phyloP scores from a whole-genome alignment of 2,888 invertebrate genomes.

The Adelognathus sp. region DNA sequence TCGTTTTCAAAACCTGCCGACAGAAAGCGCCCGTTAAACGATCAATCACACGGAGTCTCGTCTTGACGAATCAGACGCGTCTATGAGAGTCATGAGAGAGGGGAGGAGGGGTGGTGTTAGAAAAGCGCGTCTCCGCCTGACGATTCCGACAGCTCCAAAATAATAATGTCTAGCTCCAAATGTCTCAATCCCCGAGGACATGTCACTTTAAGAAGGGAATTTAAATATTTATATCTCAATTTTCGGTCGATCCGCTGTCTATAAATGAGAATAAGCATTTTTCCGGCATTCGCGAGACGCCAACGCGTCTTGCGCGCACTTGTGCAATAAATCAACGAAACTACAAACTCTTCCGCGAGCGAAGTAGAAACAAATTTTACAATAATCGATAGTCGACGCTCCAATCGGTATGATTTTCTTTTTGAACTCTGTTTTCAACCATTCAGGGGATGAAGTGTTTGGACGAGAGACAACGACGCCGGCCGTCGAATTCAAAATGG shows the following conservation, averaged over 20 bases:
- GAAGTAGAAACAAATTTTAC: neutral
- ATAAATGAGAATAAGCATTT: neutral
- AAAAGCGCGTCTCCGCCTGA: conserved; percentile 14
- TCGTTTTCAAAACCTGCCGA: conserved; percentile 69
- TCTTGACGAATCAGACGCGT: neutral
- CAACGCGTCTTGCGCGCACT: conserved; percentile 6
- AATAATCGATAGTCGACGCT: neutral
- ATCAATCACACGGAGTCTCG: neutral
- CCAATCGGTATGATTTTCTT: neutral
- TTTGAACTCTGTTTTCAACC: neutral
- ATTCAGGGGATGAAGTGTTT: neutral
- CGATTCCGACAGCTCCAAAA: neutral
- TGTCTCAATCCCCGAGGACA: neutral
- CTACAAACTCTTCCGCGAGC: neutral
- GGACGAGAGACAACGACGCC: conserved; percentile 44
- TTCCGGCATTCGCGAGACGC: neutral
- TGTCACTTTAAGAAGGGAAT: neutral
- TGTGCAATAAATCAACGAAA: conserved; percentile 14
- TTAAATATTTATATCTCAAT: neutral
- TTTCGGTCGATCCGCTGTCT: neutral
- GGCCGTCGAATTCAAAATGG: conserved; percentile 56
- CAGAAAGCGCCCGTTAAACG: conserved; percentile 9
- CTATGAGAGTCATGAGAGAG: neutral
- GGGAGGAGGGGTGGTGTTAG: neutral
- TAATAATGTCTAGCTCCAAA: neutral